Percentiles rank a stretch among this genome's conserved stretches.
These are phyloP conservation scores for Epinephelus awoara DNA, from an alignment of 2,797 vertebrate genomes.

Conservation along the genomic window DNA sequence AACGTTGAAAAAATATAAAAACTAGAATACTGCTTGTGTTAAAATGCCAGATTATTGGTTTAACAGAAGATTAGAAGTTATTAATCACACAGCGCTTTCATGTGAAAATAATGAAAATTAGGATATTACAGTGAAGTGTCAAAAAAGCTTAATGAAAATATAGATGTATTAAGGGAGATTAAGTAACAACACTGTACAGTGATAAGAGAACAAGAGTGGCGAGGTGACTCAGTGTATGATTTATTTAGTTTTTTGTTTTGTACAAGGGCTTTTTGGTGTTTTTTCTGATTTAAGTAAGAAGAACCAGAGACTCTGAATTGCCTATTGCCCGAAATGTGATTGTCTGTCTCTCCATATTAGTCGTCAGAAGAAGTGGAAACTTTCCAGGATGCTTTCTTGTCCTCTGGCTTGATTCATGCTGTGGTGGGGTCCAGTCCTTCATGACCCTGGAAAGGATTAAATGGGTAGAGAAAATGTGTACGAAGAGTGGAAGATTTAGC, in stretches of 20 bases:
- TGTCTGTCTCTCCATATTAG: slow-evolving; percentile 30
- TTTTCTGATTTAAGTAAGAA: slow-evolving; percentile 2
- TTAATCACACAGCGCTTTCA: background rate
- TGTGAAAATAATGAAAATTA: background rate
- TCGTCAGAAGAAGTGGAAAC: slow-evolving; percentile 25
- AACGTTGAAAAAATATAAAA: background rate
- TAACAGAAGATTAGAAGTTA: too few relatives aligned
- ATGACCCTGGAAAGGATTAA: slow-evolving; percentile 43
- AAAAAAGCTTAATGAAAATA: background rate
- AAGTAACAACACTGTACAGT: background rate
- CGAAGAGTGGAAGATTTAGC: slow-evolving; percentile 25
- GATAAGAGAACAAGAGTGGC: background rate
- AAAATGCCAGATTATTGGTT: background rate
- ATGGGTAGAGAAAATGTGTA: slow-evolving; percentile 28
- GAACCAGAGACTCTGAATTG: background rate
- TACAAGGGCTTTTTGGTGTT: background rate
- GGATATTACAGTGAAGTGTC: background rate
- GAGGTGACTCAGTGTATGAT: background rate
- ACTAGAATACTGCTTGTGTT: background rate
- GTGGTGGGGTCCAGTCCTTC: slow-evolving; percentile 8
- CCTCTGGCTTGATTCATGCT: slow-evolving; percentile 40
- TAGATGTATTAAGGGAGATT: background rate
- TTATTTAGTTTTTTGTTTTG: slow-evolving; percentile 3
- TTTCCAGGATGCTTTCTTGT: slow-evolving; percentile 21
- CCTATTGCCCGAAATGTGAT: slow-evolving; percentile 16